Percentiles rank a stretch among this genome's conserved stretches.
Evolutionary conservation across 2,888 invertebrate genomes (phyloP).

Genomic region (Pyralis farinalis): DNA sequence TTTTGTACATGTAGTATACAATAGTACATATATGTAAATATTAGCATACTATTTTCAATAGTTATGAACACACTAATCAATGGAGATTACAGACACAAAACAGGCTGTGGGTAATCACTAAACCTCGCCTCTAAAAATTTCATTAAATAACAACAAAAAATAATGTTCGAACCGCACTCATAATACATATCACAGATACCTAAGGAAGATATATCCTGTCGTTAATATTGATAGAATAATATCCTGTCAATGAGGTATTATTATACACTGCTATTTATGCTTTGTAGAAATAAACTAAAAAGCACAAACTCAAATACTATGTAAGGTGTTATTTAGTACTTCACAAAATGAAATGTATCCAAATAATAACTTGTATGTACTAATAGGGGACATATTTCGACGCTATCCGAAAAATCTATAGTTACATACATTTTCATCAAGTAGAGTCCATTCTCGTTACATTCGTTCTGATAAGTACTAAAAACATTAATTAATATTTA

Average conservation of each 20-base stretch:
- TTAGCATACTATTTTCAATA: slow-evolving; percentile 30
- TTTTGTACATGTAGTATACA: slow-evolving; percentile 53
- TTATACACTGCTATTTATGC: slow-evolving; percentile 40
- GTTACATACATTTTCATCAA: no score
- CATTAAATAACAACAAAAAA: slow-evolving; percentile 44
- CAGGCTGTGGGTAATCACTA: slow-evolving; percentile 11
- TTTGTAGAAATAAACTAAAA: slow-evolving; percentile 51
- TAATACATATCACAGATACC: slow-evolving; percentile 75
- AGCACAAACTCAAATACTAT: slow-evolving; percentile 56
- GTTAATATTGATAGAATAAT: slow-evolving; percentile 49
- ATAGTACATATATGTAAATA: slow-evolving; percentile 30
- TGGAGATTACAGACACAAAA: slow-evolving; percentile 45
- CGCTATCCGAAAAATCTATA: no score
- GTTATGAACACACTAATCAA: slow-evolving; percentile 49
- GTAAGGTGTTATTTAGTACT: no score
- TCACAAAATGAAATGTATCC: no score
- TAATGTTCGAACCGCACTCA: slow-evolving; percentile 42
- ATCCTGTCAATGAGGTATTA: slow-evolving; percentile 61
- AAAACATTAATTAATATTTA: no score
- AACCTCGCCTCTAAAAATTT: slow-evolving; percentile 14
- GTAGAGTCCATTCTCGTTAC: no score
- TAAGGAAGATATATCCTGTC: slow-evolving; percentile 73
- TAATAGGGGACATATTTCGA: no score
- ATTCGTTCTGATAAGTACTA: no score
- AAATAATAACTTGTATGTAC: no score